Conservation (phyloP, 2,113 vertebrate species). For the Redunca redunca region DNA sequence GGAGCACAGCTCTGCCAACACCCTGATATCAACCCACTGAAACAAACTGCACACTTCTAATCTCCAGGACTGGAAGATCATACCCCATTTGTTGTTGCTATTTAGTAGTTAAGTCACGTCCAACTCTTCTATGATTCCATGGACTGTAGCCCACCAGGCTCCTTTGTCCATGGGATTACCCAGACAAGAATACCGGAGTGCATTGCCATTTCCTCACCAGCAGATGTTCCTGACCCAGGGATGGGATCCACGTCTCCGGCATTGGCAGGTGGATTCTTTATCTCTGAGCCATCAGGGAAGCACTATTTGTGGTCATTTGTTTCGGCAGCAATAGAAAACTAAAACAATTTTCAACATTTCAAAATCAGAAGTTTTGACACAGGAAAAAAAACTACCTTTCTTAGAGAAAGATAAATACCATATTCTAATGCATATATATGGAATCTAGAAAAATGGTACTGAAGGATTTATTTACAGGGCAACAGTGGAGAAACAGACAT, state of each 20-base stretch:
- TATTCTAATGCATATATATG: neutral
- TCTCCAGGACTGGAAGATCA: neutral
- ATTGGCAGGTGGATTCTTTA: neutral
- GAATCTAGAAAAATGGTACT: neutral
- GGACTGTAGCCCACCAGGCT: neutral
- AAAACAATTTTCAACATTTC: neutral
- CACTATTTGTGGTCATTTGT: neutral
- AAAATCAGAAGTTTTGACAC: neutral
- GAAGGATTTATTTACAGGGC: neutral
- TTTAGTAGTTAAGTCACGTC: neutral
- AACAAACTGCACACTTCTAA: neutral
- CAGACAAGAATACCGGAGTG: neutral
- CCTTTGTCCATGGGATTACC: neutral
- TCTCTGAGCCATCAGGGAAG: neutral
- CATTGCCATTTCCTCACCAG: neutral
- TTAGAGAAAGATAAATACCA: neutral
- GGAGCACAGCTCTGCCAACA: neutral
- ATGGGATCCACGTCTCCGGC: fast-evolving
- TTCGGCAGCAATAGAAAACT: neutral
- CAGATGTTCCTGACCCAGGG: neutral
- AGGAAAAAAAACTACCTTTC: neutral
- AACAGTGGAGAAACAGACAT: neutral
- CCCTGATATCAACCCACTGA: neutral
- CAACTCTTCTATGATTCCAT: neutral
- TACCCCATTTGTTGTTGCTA: neutral